phyloP scores from a whole-genome alignment of 2,797 vertebrate species.

The Cyprinodon diabolis region DNA sequence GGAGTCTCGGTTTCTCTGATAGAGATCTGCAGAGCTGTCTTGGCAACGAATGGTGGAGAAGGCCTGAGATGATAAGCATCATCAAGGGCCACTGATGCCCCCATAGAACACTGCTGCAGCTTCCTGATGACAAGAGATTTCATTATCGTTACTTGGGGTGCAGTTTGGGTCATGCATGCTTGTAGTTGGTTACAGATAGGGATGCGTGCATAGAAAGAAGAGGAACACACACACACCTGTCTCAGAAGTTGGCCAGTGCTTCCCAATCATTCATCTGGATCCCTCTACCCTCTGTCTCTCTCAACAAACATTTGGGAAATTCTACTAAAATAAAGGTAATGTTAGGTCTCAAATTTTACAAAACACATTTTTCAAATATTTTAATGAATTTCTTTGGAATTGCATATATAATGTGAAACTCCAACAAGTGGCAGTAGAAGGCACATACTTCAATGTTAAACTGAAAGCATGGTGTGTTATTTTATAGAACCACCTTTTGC shows the following conservation, averaged over 20 bases:
- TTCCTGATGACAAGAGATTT: conserved; percentile 44
- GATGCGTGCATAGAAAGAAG: conserved; percentile 36
- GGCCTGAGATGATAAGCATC: conserved; percentile 55
- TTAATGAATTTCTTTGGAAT: background rate
- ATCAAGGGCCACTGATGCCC: conserved; percentile 40
- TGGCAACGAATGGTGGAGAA: conserved; percentile 30
- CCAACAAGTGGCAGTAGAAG: background rate
- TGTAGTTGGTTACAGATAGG: conserved; percentile 26
- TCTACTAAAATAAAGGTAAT: no score
- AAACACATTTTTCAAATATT: background rate
- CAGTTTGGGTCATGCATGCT: conserved; percentile 1
- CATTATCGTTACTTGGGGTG: conserved; percentile 26
- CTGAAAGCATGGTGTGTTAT: background rate
- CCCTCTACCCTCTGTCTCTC: conserved; percentile 20
- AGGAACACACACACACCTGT: conserved; percentile 52
- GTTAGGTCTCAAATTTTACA: no score
- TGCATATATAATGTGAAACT: background rate
- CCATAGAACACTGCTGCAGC: conserved; percentile 13
- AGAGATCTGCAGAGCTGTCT: conserved; percentile 55
- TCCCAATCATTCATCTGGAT: conserved; percentile 66
- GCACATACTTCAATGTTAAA: background rate
- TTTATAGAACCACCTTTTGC: background rate
- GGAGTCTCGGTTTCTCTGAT: conserved; percentile 61
- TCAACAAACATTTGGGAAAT: background rate
- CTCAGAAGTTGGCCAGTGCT: conserved; percentile 59